Evolutionary conservation across 2,888 invertebrate species (phyloP), one percentile per base, ranked within the genome.

Genomic region (Bombylius major): DNA sequence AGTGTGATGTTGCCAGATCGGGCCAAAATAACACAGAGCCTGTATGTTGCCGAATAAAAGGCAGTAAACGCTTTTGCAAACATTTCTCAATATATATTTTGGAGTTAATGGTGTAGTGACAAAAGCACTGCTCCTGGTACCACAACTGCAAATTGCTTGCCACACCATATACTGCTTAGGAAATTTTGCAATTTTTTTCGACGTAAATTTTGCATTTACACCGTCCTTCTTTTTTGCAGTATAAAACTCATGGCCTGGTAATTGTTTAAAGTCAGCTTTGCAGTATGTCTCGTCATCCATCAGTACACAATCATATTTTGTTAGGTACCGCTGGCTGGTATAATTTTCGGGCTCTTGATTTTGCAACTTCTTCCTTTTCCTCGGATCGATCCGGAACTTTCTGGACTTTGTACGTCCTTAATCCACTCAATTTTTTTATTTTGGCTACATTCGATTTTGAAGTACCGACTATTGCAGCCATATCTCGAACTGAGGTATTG

Each of bases 371-470:
- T 46, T 53, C 53, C 33, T 53, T 53, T 32, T 53, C 53, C 31
- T 31, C 47, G 23, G 42, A 44, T 23, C 50, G 42, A 50, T 54
- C 54, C 11, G 54, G 54, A 12, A 54, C 50, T 50, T 49, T 54
- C 23, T 32, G 54, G 8, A 54, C 44, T 50, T 50, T 54, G 54
- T 31, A 54, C 5, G 23, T 32, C 44, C 42, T 54, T 11, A 54
- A 50, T n/a, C 47, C 33, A 45, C 5, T 5, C 1, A n/a, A 33
- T 33, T 31, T 31, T 53, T 45, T 51, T 31, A 39, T 42, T 32
- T 14, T 51, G 31, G 42, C 31, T 13, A 51, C 44, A 23, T 12
- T 42, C 32, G n/a, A 13, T 51, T 51, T 51, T 34, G 42, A 36
- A n/a, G 51, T 51, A 36, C 51, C 51, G 23, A 51, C 52, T 33